Conservation (phyloP, 2,797 vertebrate species). For the Perodicticus potto region DNA sequence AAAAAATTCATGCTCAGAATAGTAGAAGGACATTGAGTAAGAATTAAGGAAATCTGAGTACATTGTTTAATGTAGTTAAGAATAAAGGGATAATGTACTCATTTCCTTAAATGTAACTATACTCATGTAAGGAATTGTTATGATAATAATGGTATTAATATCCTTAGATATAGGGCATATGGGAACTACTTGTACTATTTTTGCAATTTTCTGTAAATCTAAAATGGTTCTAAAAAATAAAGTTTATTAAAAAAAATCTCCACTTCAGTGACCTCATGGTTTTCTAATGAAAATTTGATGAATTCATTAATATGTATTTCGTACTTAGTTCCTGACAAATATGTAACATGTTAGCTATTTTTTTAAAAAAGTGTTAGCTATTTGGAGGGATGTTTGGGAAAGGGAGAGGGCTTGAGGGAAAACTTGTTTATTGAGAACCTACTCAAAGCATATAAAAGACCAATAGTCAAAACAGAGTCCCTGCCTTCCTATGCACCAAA, state of each 20-base stretch:
- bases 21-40: neutral
- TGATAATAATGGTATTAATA: neutral
- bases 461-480: neutral
- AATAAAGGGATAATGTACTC: neutral
- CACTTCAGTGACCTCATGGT: neutral
- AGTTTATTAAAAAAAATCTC: neutral
- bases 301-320: neutral
- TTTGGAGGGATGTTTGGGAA: neutral
- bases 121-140: neutral
- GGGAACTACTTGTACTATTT: neutral
- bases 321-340: neutral
- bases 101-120: neutral
- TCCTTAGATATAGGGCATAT: neutral
- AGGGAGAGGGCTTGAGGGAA: neutral
- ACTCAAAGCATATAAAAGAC: neutral
- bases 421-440: neutral
- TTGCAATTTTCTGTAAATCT: neutral
- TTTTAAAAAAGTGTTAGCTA: neutral
- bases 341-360: neutral
- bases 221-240: slow-evolving; percentile 1
- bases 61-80: neutral
- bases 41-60: neutral
- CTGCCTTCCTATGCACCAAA: neutral
- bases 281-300: slow-evolving; percentile 15
- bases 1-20: neutral